These are phyloP conservation scores for Orthonevra nobilis DNA, from an alignment of 2,888 invertebrate genomes.

Conservation along the genomic window DNA sequence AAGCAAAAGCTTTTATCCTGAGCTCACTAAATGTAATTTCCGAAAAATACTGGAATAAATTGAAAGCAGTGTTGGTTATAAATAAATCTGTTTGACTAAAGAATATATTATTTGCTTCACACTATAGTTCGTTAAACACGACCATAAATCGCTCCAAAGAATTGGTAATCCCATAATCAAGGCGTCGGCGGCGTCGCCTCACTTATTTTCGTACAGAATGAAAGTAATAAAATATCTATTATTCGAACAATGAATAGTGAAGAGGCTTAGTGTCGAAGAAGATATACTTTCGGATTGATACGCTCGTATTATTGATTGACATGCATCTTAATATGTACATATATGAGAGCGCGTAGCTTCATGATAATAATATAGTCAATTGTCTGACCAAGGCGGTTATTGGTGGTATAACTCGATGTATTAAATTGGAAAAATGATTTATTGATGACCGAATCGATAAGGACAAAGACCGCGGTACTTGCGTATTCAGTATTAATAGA, in stretches of 20 bases:
- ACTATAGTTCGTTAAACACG: constrained; percentile 3
- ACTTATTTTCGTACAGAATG: not conserved
- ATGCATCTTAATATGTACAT: no score
- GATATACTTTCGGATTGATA: constrained; percentile 5
- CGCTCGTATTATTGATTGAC: constrained; percentile 28
- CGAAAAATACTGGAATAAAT: no score
- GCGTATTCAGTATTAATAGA: no score
- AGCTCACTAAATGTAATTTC: no score
- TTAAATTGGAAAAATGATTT: constrained; percentile 47
- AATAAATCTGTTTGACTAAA: no score
- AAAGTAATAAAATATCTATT: constrained; percentile 33
- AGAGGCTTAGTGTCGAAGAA: not conserved
- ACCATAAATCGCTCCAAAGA: constrained; percentile 13
- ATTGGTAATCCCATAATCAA: constrained; percentile 11
- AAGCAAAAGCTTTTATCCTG: no score
- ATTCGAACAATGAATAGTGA: constrained; percentile 36
- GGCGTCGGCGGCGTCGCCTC: not conserved
- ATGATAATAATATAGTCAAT: constrained; percentile 41
- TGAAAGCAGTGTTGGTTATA: no score
- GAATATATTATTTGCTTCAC: no score
- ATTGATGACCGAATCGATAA: constrained; percentile 22
- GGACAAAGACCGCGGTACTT: not conserved
- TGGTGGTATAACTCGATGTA: constrained; percentile 38
- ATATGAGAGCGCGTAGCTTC: constrained; percentile 10
- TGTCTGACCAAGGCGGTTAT: constrained; percentile 23